These are phyloP conservation scores for Gibbula magus DNA, from an alignment of 2,888 invertebrate species.

Conservation along the genomic window DNA sequence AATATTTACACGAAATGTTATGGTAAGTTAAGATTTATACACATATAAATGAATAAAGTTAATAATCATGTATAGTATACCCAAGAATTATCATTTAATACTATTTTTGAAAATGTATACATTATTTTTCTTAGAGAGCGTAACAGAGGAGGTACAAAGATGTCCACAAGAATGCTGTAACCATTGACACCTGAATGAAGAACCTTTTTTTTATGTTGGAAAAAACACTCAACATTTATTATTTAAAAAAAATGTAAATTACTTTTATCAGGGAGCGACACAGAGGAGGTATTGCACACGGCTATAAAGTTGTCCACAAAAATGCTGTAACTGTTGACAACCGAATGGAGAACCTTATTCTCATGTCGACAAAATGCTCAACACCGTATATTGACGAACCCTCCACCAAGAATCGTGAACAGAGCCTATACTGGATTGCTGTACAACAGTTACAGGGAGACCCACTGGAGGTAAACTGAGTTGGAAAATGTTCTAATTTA, in stretches of 20 bases:
- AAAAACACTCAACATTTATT: too few relatives aligned
- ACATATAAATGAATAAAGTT: neutral
- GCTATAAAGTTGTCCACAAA: conserved; percentile 76
- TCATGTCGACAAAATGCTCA: conserved; percentile 57
- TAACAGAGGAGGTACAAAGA: too few relatives aligned
- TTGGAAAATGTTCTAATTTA: neutral
- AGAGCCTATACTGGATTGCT: conserved; percentile 77
- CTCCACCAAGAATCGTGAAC: conserved; percentile 73
- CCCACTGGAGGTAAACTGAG: conserved; percentile 65
- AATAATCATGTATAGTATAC: too few relatives aligned
- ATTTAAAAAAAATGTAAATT: neutral
- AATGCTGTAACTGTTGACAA: conserved; percentile 78
- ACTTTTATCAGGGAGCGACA: conserved; percentile 76
- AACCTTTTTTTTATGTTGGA: too few relatives aligned
- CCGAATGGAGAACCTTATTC: conserved; percentile 76
- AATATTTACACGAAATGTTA: conserved; percentile 76
- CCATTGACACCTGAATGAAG: too few relatives aligned
- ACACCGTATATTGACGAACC: conserved; percentile 47
- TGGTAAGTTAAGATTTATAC: conserved; percentile 71
- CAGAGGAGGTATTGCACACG: conserved; percentile 76
- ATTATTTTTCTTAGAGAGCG: too few relatives aligned
- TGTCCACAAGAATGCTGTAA: too few relatives aligned
- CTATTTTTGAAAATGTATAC: too few relatives aligned
- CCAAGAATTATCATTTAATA: too few relatives aligned
- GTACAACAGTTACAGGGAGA: conserved; percentile 77